Conservation (phyloP, 1,140 invertebrate species). For the Cydia strobilella region DNA sequence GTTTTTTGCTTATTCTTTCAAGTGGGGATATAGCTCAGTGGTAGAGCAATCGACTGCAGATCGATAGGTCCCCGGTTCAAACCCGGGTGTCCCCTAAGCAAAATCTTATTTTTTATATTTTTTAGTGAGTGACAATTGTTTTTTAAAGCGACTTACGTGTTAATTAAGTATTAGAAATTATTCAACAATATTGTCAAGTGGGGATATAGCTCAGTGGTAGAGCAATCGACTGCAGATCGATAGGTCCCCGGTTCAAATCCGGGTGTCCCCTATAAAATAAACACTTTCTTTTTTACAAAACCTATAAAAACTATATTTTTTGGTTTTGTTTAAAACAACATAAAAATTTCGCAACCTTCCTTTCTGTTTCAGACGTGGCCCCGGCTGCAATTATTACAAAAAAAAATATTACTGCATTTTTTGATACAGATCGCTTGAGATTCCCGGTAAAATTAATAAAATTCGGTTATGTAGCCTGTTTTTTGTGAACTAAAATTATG, state of each 20-base stretch:
- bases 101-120: neutral
- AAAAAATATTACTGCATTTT: no score
- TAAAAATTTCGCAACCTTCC: no score
- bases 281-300: no score
- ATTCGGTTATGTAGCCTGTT: no score
- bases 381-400: no score
- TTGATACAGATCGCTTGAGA: no score
- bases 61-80: conserved; percentile 52
- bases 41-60: conserved; percentile 43
- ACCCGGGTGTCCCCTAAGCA: conserved; percentile 44
- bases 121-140: neutral
- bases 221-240: conserved; percentile 41
- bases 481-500: no score
- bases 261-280: no score
- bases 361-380: no score
- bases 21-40: conserved; percentile 39
- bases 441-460: no score
- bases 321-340: no score
- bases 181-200: neutral
- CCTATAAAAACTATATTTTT: no score
- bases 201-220: conserved; percentile 38
- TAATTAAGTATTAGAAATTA: neutral
- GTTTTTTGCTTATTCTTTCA: neutral
- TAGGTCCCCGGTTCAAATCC: conserved; percentile 49
- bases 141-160: neutral